Conservation (phyloP, 2,113 vertebrate species). For the Misgurnus mizolepis region DNA sequence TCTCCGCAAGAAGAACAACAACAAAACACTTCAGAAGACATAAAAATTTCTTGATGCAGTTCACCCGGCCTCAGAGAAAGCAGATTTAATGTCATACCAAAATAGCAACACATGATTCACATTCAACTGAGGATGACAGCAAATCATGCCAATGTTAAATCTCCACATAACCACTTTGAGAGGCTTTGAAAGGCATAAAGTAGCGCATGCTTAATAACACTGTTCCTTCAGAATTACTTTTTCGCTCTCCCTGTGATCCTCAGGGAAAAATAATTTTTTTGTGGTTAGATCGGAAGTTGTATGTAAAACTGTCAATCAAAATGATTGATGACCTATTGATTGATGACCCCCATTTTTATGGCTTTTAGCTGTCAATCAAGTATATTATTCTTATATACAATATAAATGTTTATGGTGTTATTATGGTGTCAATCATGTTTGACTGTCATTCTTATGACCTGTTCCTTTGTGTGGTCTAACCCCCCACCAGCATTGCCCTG, state of each 20-base stretch:
- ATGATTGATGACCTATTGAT: too few species aligned
- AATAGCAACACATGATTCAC: conserved; percentile 18
- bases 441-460: too few species aligned
- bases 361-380: too few species aligned
- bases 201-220: conserved; percentile 32
- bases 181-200: conserved; percentile 18
- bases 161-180: conserved; percentile 7
- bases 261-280: conserved; percentile 7
- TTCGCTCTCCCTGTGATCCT: neutral
- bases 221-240: conserved; percentile 20
- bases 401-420: too few species aligned
- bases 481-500: too few species aligned
- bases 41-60: neutral
- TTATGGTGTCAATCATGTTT: too few species aligned
- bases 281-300: neutral
- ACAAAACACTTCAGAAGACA: conserved; percentile 27
- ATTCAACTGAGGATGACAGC: conserved; percentile 2
- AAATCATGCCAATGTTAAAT: conserved; percentile 14
- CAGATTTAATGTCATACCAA: conserved; percentile 6
- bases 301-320: too few species aligned
- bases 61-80: neutral
- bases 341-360: too few species aligned
- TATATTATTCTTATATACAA: too few species aligned
- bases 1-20: conserved; percentile 25
- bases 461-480: too few species aligned